Conservation (phyloP, 2,888 invertebrate genomes). For the Tanypteryx hageni region DNA sequence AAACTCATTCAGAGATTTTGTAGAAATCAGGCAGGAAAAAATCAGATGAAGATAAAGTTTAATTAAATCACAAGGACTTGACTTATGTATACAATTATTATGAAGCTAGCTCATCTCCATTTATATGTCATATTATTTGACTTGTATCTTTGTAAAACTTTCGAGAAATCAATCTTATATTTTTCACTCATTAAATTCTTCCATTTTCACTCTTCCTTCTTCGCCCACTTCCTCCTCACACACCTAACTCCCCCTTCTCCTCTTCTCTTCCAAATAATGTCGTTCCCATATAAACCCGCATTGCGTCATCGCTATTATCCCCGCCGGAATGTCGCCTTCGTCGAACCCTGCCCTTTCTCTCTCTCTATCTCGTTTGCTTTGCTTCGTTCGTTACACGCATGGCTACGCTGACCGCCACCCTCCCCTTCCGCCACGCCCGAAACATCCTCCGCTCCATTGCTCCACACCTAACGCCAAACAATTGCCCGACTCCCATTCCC, state of each 20-base stretch:
- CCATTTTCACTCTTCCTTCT: slow-evolving; percentile 3
- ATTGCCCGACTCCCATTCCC: background rate
- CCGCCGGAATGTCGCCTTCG: slow-evolving; percentile 26
- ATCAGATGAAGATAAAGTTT: too few relatives aligned
- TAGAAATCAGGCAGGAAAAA: too few relatives aligned
- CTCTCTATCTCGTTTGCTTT: background rate
- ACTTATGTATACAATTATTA: too few relatives aligned
- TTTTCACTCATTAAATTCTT: background rate
- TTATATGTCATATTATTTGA: too few relatives aligned
- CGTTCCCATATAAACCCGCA: slow-evolving; percentile 14
- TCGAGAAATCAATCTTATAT: too few relatives aligned
- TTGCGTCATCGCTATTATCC: background rate
- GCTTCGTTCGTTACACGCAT: background rate
- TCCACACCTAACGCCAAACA: slow-evolving; percentile 9
- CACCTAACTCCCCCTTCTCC: background rate
- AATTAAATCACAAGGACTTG: too few relatives aligned
- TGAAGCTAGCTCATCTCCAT: too few relatives aligned
- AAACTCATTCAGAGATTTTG: too few relatives aligned
- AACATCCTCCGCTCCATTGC: background rate
- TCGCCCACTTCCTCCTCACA: background rate
- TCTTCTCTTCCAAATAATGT: background rate
- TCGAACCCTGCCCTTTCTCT: background rate
- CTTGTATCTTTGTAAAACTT: too few relatives aligned
- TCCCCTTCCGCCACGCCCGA: background rate
- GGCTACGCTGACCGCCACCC: background rate